Evolutionary conservation across 1,140 invertebrate genomes (phyloP).

Genomic region (Drosophila sulfurigaster): DNA sequence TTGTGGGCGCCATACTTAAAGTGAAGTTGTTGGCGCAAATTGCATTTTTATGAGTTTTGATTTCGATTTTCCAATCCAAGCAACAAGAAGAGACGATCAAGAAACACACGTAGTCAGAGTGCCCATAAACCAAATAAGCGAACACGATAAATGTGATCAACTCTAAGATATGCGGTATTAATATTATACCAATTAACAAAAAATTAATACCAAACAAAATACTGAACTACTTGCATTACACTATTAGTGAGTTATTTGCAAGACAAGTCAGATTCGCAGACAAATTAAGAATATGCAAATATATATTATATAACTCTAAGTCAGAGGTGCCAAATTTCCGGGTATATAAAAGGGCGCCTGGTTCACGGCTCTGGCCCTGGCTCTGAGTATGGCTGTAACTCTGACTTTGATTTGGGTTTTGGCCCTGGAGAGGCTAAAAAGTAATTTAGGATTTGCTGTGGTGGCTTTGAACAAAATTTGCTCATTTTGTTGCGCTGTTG

Average conservation of each 20-base stretch:
- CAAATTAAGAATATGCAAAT: too few relatives aligned
- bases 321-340: not conserved
- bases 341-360: not conserved
- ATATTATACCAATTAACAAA: too few relatives aligned
- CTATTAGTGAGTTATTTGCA: too few relatives aligned
- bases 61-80: slow-evolving; percentile 65
- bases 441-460: slow-evolving; percentile 64
- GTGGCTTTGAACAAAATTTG: slow-evolving; percentile 55
- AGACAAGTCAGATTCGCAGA: too few relatives aligned
- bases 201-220: too few relatives aligned
- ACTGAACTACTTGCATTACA: too few relatives aligned
- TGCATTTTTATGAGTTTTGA: slow-evolving; percentile 82
- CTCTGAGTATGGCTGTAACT: not conserved
- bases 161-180: not conserved
- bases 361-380: slow-evolving; percentile 13
- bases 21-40: slow-evolving; percentile 75
- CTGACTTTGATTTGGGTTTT: slow-evolving; percentile 5
- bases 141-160: not conserved
- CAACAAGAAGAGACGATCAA: not conserved
- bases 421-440: slow-evolving; percentile 43
- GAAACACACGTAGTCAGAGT: slow-evolving; percentile 12
- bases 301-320: too few relatives aligned
- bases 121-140: slow-evolving; percentile 20
- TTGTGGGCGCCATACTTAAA: slow-evolving; percentile 39
- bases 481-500: slow-evolving; percentile 54